Base-by-base conservation (phyloP, 1,140 invertebrate species). In the Hermatobates lingyangjiaoensis region DNA sequence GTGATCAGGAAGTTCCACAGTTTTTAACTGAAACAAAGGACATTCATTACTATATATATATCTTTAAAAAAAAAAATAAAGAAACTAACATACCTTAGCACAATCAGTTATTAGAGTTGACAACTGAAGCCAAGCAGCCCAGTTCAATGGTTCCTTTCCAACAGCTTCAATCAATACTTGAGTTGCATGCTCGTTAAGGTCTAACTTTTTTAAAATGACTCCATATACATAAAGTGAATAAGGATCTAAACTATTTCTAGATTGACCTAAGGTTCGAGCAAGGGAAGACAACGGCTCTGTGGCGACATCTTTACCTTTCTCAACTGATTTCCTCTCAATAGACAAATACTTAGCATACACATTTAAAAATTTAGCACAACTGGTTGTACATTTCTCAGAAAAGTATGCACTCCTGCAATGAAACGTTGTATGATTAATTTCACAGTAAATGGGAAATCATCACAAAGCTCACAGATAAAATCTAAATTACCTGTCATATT, bases 101-200 rank as follows among this genome's bases (percentile, higher is more conserved):
- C 83, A 63, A 79, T 92, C 86, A 55, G 78, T 80, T 24, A 94
- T 81, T 1, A 96, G 67, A 1, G 79, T 74, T 3, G 87, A 79
- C n/a, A 98, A 64, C 66, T 97, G 92, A 27, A 89, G 68, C 88
- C 93, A 98, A 0, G 89, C 80, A 47, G 85, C 81, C 92, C 93
- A 97, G 52, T 91, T 74, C 57, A 87, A 76, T 12, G 91, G 90
- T 56, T 83, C 76, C 25, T 74, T 71, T 50, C 77, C 72, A 1
- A 91, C 74, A 23, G 89, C 74, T 60, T 87, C 80, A 15, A 86
- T 69, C 14, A 97, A 70, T 47, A 86, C 75, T 56, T 86, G 77
- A 25, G 80, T 71, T 0, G 88, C 84, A 51, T 79, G 72, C 44
- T 75, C 74, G 25, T 74, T 69, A 5, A 94, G 67, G 57, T 91